Conservation (phyloP, 2,888 invertebrate genomes). For the Portevinia maculata region DNA sequence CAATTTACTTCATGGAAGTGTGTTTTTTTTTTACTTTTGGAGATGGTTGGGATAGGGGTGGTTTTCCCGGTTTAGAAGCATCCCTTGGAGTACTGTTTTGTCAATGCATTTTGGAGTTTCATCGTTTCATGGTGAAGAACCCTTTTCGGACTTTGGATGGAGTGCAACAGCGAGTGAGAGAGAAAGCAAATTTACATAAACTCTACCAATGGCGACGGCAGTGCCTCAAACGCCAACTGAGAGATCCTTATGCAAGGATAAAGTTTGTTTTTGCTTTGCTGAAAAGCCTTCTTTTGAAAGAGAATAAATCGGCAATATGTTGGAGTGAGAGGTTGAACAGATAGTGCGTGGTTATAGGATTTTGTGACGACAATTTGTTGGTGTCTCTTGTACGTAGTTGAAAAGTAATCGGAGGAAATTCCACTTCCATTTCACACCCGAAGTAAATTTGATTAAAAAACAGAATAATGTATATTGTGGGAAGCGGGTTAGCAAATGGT, state of each 20-base stretch:
- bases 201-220: slow-evolving; percentile 45
- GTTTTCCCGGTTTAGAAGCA: slow-evolving; percentile 39
- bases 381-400: no score
- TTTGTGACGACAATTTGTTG: slow-evolving; percentile 5
- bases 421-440: no score
- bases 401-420: no score
- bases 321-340: slow-evolving; percentile 26
- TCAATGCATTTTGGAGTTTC: slow-evolving; percentile 58
- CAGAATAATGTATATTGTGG: no score
- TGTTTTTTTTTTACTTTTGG: slow-evolving; percentile 36
- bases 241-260: slow-evolving; percentile 33
- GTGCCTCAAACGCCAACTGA: slow-evolving; percentile 29
- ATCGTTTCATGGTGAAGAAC: slow-evolving; percentile 32
- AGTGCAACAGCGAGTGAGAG: slow-evolving; percentile 13
- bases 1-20: slow-evolving; percentile 71
- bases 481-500: no score
- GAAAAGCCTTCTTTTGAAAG: slow-evolving; percentile 33
- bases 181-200: slow-evolving; percentile 39
- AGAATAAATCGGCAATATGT: neutral
- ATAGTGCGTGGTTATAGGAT: slow-evolving; percentile 40
- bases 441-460: no score
- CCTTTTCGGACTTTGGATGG: slow-evolving; percentile 32
- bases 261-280: slow-evolving; percentile 42
- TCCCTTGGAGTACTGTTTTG: slow-evolving; percentile 46
- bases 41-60: slow-evolving; percentile 41